A percentile compares a stretch with the other conserved stretches of the same genome.
Evolutionary conservation across 2,888 invertebrate genomes (phyloP).

Genomic region (Ophion costatus): DNA sequence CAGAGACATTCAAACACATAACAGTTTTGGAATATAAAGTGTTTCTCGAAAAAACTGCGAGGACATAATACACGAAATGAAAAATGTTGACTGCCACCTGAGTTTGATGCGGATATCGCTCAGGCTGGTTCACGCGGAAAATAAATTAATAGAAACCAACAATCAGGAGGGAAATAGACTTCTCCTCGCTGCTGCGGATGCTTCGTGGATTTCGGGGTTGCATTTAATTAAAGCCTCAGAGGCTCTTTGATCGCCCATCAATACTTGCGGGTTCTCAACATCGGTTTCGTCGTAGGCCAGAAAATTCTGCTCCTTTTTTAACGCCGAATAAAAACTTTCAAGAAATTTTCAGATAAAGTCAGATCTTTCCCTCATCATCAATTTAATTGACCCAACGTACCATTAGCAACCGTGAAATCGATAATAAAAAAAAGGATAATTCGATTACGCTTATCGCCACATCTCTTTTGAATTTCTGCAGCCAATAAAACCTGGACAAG

Average conservation of each 20-base stretch:
- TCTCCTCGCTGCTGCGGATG: constrained; percentile 40
- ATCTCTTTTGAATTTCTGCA: background rate
- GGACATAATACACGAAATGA: background rate
- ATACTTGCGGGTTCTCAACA: constrained; percentile 80
- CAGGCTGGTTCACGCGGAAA: constrained; percentile 30
- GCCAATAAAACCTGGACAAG: background rate
- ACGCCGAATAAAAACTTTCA: background rate
- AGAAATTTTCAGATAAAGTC: background rate
- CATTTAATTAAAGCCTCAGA: constrained; percentile 83
- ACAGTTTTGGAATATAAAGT: too few species aligned
- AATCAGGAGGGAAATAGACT: constrained; percentile 43
- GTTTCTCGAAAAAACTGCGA: too few species aligned
- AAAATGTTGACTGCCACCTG: background rate
- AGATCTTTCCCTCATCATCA: too few species aligned
- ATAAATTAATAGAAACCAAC: constrained; percentile 26
- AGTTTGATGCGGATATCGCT: constrained; percentile 22
- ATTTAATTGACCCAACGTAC: too few species aligned
- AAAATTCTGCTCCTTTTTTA: background rate
- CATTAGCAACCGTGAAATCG: too few species aligned
- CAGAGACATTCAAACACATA: too few species aligned
- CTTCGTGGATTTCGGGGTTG: constrained; percentile 72
- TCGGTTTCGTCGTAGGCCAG: background rate
- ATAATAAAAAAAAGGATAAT: background rate
- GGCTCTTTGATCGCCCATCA: constrained; percentile 82
- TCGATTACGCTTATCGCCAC: background rate